Conservation (phyloP, 2,113 vertebrate genomes). For the Anarrhichthys ocellatus region DNA sequence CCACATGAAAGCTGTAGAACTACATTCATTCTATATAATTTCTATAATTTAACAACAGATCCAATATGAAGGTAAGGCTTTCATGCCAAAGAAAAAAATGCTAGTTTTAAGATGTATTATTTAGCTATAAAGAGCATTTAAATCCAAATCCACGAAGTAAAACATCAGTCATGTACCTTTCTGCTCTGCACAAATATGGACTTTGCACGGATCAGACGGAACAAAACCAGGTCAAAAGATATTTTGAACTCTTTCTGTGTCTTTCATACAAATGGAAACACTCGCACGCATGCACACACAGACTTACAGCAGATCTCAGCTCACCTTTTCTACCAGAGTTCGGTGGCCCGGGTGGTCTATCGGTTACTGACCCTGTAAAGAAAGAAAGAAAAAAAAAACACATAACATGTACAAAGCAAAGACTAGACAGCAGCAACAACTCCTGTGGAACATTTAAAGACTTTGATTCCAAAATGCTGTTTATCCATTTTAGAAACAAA, state of each 20-base stretch:
- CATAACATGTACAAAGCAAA: constrained; percentile 49
- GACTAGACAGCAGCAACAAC: background rate
- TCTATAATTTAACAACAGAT: background rate
- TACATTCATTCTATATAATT: background rate
- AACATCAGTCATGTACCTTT: background rate
- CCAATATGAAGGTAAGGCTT: background rate
- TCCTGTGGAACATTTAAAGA: background rate
- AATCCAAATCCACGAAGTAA: background rate
- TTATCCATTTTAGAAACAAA: background rate
- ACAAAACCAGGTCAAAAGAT: constrained; percentile 44
- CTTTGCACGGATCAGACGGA: constrained; percentile 46
- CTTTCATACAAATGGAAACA: constrained; percentile 30
- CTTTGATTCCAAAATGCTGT: constrained; percentile 7
- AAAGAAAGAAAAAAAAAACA: constrained; percentile 9
- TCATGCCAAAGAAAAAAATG: background rate
- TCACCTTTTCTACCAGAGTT: constrained; percentile 98
- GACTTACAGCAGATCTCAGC: constrained; percentile 84
- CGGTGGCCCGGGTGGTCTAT: constrained; percentile 92
- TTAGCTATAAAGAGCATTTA: background rate
- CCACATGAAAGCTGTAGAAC: background rate
- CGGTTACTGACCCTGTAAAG: constrained; percentile 93
- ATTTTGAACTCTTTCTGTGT: constrained; percentile 33
- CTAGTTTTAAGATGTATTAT: background rate
- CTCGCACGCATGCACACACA: constrained; percentile 42
- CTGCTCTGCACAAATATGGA: constrained; percentile 55